Conservation (phyloP, 2,888 invertebrate genomes). For the Priocnemis perturbator region DNA sequence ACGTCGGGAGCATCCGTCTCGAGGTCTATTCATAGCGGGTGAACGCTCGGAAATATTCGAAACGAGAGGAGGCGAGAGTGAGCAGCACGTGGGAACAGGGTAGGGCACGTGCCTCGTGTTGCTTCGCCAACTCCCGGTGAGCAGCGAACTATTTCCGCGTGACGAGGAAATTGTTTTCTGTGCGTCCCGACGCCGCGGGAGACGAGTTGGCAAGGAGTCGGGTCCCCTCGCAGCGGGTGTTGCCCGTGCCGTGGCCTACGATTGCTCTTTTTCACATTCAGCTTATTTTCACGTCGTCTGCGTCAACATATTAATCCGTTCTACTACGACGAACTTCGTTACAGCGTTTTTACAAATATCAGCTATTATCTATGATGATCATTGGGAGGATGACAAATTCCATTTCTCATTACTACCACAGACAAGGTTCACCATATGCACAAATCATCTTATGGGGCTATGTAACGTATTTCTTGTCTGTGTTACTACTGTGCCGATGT, state of each 20-base stretch:
- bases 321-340: too few relatives aligned
- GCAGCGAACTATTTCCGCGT: conserved; percentile 70
- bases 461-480: too few relatives aligned
- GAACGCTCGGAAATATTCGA: conserved; percentile 52
- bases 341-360: too few relatives aligned
- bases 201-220: conserved; percentile 49
- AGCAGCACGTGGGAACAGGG: conserved; percentile 49
- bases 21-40: conserved; percentile 53
- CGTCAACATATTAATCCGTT: too few relatives aligned
- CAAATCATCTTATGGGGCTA: too few relatives aligned
- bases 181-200: conserved; percentile 65
- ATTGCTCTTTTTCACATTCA: conserved; percentile 10
- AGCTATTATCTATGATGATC: too few relatives aligned
- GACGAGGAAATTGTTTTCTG: conserved; percentile 66
- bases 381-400: too few relatives aligned
- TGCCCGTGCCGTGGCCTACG: conserved; percentile 54
- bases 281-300: neutral
- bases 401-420: too few relatives aligned
- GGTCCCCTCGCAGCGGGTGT: conserved; percentile 64
- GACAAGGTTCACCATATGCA: too few relatives aligned
- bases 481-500: too few relatives aligned
- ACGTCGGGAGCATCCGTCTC: conserved; percentile 15
- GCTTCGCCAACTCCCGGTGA: conserved; percentile 62
- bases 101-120: conserved; percentile 66
- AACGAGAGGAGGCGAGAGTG: conserved; percentile 9